phyloP scores from a whole-genome alignment of 35 echinoderm and acorn worm species.

The Diadema setosum region DNA sequence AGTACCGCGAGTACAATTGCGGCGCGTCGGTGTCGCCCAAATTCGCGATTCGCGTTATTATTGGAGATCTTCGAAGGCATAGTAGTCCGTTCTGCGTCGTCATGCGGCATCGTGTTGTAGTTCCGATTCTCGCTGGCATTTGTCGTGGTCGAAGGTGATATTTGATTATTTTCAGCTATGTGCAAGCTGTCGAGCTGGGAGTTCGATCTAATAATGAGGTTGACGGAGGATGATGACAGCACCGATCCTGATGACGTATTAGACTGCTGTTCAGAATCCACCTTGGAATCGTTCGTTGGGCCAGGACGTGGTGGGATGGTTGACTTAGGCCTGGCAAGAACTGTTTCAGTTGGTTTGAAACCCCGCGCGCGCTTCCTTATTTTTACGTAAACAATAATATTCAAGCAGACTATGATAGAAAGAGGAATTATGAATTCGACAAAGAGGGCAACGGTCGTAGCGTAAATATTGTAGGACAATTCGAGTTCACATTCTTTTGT shows the following conservation, averaged over 20 bases:
- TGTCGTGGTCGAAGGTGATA: neutral
- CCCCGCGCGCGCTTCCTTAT: slow-evolving; percentile 43
- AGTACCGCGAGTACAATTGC: slow-evolving; percentile 30
- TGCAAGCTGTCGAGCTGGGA: neutral
- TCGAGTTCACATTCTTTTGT: slow-evolving; percentile 49
- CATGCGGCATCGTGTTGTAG: neutral
- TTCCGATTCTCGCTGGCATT: neutral
- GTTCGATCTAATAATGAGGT: neutral
- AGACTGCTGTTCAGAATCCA: neutral
- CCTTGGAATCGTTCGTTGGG: neutral
- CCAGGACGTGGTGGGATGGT: no score
- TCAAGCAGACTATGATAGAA: slow-evolving; percentile 17
- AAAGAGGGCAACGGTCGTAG: neutral
- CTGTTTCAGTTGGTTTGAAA: neutral
- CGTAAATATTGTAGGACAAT: neutral
- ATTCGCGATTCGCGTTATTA: neutral
- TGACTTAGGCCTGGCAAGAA: no score
- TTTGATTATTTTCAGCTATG: no score
- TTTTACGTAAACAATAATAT: slow-evolving; percentile 44
- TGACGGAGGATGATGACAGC: neutral
- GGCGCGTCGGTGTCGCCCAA: slow-evolving; percentile 38
- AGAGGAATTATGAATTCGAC: slow-evolving; percentile 58
- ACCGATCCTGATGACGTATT: neutral
- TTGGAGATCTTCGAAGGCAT: no score
- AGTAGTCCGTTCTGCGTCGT: neutral